Evolutionary conservation across 2,797 vertebrate species (phyloP).

Genomic region (Urosaurus nigricauda): DNA sequence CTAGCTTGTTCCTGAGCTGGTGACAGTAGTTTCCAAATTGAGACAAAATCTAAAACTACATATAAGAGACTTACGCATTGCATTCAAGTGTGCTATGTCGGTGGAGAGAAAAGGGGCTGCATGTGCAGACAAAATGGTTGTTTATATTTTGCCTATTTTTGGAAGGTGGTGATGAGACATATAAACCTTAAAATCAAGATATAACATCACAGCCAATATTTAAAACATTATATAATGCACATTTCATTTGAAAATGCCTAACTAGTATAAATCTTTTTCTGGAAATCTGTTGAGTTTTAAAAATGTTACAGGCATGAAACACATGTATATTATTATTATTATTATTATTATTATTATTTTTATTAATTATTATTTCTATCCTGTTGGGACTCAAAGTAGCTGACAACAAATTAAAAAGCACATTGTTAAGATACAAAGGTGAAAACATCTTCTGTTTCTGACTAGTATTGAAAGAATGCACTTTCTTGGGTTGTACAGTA

Average conservation of each 20-base stretch:
- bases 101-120: background rate
- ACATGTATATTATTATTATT: background rate
- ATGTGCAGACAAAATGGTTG: background rate
- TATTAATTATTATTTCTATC: no score
- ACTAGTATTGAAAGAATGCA: background rate
- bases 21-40: background rate
- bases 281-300: background rate
- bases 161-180: background rate
- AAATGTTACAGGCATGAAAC: background rate
- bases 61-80: background rate
- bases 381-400: no score
- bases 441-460: background rate
- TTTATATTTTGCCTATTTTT: background rate
- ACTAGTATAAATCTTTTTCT: background rate
- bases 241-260: constrained; percentile 5
- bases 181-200: background rate
- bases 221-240: background rate
- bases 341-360: no score
- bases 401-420: no score
- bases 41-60: background rate
- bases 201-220: background rate
- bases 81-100: background rate
- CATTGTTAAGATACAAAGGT: no score
- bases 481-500: background rate
- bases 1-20: background rate